Evolutionary conservation across 2,113 vertebrate genomes (phyloP), one percentile per base, ranked within the genome.

Genomic region (Climacteris rufus): DNA sequence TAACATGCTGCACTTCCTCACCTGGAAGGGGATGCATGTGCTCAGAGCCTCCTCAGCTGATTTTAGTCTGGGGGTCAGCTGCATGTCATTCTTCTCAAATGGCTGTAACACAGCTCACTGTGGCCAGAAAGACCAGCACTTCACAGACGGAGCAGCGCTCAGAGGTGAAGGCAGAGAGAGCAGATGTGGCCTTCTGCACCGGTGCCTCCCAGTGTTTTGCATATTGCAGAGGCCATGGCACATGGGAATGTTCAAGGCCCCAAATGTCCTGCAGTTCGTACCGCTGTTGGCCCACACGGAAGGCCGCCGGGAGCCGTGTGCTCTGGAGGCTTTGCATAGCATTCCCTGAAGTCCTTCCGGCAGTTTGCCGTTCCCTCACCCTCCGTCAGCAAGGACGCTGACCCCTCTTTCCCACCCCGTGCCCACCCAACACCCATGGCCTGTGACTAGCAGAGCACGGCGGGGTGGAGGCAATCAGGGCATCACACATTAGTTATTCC

Each of bases 61-160:
- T 68, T 79, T 88, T 44, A 57, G 40, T 37, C 72, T 19, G 72
- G 89, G 63, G 59, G 37, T 77, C 63, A 56, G 63, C 71, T 64
- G 50, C 3, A 0, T 20, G 33, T 59, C 4, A 0, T 53, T 22
- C 37, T 25, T n/a, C 22, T 23, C 18, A 2, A 27, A 25, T 2
- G 4, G 39, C 69, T 52, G 3, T 54, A 42, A 22, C 69, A 9
- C 3, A 1, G 15, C 15, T 27, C 31, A 1, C 68, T 39, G 84
- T 47, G 89, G 33, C 37, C 68, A 39, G 19, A n/a, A 5, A 13
- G 9, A 22, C 31, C 16, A 44, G 30, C 68, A 2, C 59, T 68
- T 61, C 21, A 15, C 23, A 56, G 65, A 5, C 0, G 1, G 40
- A 66, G 60, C 7, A 1, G 21, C 17, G 47, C 52, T 81, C 61